These are phyloP conservation scores for Adelges cooleyi DNA, from an alignment of 1,140 invertebrate genomes.

Conservation along the genomic window DNA sequence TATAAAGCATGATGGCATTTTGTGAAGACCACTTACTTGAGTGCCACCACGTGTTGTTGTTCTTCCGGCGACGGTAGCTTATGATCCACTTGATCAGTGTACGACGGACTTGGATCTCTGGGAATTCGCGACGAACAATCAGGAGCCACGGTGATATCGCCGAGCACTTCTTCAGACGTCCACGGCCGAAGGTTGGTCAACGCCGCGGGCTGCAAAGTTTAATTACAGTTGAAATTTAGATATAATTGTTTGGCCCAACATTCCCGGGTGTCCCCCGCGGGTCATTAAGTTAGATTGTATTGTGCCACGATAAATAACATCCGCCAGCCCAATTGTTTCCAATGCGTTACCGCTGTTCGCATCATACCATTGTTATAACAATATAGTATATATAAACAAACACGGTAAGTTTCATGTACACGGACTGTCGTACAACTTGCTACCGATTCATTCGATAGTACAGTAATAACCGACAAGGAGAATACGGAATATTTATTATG, in stretches of 20 bases:
- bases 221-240: conserved; percentile 4
- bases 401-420: neutral
- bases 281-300: too few species aligned
- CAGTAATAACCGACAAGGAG: too few species aligned
- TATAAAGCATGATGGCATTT: too few species aligned
- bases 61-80: conserved; percentile 70
- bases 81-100: conserved; percentile 46
- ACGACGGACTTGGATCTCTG: conserved; percentile 22
- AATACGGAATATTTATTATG: too few species aligned
- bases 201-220: conserved; percentile 55
- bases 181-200: conserved; percentile 67
- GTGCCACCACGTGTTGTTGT: conserved; percentile 61
- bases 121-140: conserved; percentile 51
- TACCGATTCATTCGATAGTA: too few species aligned
- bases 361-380: neutral
- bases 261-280: too few species aligned
- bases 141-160: conserved; percentile 64
- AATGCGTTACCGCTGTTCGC: too few species aligned
- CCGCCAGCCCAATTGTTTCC: too few species aligned
- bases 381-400: neutral
- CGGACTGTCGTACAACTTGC: too few species aligned
- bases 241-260: too few species aligned
- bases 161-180: conserved; percentile 70
- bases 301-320: too few species aligned
- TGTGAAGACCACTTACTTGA: conserved; percentile 55